phyloP scores from a whole-genome alignment of 1,140 invertebrate species.

The Physella acuta region DNA sequence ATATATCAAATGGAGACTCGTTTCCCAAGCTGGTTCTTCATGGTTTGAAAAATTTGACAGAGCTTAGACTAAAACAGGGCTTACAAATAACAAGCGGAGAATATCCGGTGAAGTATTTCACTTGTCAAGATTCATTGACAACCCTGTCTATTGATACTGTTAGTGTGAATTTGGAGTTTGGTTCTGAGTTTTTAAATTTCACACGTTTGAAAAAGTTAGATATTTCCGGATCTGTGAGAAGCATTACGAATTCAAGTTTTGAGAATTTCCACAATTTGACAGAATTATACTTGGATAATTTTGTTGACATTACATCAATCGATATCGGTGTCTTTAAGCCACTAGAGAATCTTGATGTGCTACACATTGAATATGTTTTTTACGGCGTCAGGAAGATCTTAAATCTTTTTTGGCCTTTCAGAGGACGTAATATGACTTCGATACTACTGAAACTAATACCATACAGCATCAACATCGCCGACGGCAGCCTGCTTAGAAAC shows the following conservation, averaged over 20 bases:
- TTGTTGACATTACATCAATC: not conserved
- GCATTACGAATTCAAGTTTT: not conserved
- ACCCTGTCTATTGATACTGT: not conserved
- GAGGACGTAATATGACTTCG: not conserved
- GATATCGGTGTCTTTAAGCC: not conserved
- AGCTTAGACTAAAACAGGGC: not conserved
- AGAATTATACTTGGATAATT: not conserved
- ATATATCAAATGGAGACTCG: not conserved
- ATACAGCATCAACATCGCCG: not conserved
- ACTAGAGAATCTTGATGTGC: not conserved
- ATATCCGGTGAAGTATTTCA: not conserved
- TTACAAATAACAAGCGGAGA: not conserved
- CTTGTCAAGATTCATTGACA: not conserved
- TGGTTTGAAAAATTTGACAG: not conserved
- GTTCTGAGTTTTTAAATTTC: not conserved
- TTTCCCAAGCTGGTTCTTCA: not conserved
- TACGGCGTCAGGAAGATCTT: not conserved
- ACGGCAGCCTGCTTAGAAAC: not conserved
- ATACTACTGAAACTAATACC: not conserved
- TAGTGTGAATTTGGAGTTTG: not conserved
- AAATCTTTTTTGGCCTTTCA: not conserved
- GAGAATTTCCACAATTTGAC: not conserved
- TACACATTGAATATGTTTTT: not conserved
- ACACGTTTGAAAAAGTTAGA: not conserved
- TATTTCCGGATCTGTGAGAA: not conserved